phyloP scores from a whole-genome alignment of 2,888 invertebrate genomes.

The Serripes groenlandicus region DNA sequence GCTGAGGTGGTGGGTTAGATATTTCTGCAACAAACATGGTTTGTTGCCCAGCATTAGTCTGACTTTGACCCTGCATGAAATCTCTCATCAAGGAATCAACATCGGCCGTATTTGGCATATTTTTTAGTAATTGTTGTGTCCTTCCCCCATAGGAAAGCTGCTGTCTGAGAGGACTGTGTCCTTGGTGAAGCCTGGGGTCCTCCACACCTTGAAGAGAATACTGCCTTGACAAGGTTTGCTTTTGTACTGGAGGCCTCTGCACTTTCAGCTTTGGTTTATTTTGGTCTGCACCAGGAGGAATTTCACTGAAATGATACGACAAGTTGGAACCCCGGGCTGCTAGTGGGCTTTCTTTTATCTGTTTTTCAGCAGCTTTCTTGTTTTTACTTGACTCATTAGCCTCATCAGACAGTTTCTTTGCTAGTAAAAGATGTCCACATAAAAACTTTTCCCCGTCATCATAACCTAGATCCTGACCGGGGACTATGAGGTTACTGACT shows the following conservation, averaged over 20 bases:
- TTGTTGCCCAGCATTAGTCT: neutral
- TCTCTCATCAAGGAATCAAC: constrained; percentile 41
- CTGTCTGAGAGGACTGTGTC: constrained; percentile 38
- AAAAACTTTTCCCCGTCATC: constrained; percentile 68
- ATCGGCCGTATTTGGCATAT: neutral
- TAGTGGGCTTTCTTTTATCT: neutral
- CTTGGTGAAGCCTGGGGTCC: constrained; percentile 90
- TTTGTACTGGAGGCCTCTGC: constrained; percentile 33
- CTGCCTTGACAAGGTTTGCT: constrained; percentile 63
- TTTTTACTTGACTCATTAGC: constrained; percentile 80
- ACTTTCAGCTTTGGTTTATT: constrained; percentile 20
- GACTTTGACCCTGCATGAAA: constrained; percentile 54
- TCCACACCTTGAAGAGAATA: constrained; percentile 90
- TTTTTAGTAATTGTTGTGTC: neutral
- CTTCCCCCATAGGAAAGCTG: constrained; percentile 56
- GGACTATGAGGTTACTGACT: constrained; percentile 42
- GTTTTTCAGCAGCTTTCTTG: constrained; percentile 39
- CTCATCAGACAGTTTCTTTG: constrained; percentile 86
- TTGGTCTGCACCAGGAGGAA: neutral
- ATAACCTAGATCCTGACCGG: constrained; percentile 39
- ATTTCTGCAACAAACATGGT: neutral
- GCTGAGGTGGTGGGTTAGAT: neutral
- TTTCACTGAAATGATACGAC: constrained; percentile 22
- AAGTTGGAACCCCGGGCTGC: neutral
- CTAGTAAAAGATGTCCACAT: constrained; percentile 86